Conservation (phyloP, 2,113 vertebrate species). For the Dascyllus trimaculatus region DNA sequence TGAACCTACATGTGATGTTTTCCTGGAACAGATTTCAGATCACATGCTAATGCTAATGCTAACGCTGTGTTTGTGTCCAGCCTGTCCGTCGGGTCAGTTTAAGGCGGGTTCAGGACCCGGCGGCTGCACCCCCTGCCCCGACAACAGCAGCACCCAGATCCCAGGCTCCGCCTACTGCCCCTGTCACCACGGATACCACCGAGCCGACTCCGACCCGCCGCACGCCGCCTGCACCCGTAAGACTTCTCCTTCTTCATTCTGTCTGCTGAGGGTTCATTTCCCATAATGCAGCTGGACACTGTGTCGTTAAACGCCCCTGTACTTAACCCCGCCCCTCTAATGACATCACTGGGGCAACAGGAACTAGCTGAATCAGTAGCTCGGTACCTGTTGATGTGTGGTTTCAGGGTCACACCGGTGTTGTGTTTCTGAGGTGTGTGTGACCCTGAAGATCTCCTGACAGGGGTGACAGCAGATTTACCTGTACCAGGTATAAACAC, state of each 20-base stretch:
- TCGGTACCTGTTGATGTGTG: constrained; percentile 37
- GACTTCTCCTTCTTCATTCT: constrained; percentile 19
- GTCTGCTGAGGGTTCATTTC: neutral
- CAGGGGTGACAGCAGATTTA: no score
- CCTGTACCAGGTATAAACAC: no score
- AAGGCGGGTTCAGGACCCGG: constrained; percentile 81
- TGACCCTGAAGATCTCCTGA: neutral
- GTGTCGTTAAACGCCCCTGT: no score
- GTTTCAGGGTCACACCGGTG: neutral
- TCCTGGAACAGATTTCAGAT: no score
- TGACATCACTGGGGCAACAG: constrained; percentile 28
- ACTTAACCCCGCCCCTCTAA: neutral
- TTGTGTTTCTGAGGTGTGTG: constrained; percentile 3
- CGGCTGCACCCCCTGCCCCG: constrained; percentile 82
- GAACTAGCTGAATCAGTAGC: constrained; percentile 41
- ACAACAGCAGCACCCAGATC: constrained; percentile 76
- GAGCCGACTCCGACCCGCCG: constrained; percentile 76
- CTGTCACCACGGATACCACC: constrained; percentile 82
- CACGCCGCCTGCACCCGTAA: constrained; percentile 85
- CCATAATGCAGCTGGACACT: constrained; percentile 22
- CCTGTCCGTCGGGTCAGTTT: constrained; percentile 82
- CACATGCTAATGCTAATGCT: constrained; percentile 1
- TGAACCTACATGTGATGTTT: no score
- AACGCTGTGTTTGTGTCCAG: constrained; percentile 51
- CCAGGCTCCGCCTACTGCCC: constrained; percentile 81